phyloP scores from a whole-genome alignment of 2,797 vertebrate species.

The Corythornis leucogaster region DNA sequence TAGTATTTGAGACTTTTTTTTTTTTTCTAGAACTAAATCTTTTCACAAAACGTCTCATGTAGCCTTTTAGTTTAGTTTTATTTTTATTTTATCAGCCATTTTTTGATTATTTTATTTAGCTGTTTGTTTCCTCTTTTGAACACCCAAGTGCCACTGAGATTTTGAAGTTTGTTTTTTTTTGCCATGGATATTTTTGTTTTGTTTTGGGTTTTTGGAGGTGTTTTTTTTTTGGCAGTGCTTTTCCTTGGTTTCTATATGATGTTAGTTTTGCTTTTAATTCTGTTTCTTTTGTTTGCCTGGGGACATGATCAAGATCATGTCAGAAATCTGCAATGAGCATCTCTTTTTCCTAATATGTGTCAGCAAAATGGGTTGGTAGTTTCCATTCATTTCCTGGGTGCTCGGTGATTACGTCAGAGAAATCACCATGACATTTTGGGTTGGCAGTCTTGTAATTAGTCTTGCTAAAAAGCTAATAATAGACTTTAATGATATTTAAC shows the following conservation, averaged over 20 bases:
- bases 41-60: not conserved
- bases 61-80: not conserved
- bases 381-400: constrained; percentile 10
- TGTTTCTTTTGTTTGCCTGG: not conserved
- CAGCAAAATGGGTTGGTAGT: constrained; percentile 10
- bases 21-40: not conserved
- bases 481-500: not conserved
- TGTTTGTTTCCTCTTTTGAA: not conserved
- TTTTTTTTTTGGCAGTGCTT: not conserved
- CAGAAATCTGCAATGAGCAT: not conserved
- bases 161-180: not conserved
- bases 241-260: not conserved
- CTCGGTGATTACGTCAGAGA: not conserved
- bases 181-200: no score
- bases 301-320: not conserved
- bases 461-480: not conserved
- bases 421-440: not conserved
- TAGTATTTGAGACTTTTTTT: not conserved
- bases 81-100: not conserved
- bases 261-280: not conserved
- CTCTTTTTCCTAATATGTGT: not conserved
- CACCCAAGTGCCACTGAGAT: not conserved
- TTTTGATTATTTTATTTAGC: not conserved
- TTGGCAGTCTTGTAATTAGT: constrained; percentile 13
- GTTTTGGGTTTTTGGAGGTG: no score